Evolutionary conservation across 2,797 vertebrate genomes (phyloP).

Genomic region (Poliocrania exsul): DNA sequence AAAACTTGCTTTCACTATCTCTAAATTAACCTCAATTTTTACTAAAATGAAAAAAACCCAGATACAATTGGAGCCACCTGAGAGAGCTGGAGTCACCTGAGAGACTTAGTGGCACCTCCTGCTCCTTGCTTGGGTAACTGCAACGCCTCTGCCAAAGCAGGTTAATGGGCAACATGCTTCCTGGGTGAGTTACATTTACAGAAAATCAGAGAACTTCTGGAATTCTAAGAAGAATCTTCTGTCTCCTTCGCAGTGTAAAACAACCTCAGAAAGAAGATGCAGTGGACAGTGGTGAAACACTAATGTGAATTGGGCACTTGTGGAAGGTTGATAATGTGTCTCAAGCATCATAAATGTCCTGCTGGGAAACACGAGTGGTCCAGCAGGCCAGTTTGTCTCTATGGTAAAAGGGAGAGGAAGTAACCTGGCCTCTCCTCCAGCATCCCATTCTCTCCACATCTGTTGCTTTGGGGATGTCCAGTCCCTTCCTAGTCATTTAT

Average conservation of each 20-base stretch:
- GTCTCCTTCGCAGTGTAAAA: not conserved
- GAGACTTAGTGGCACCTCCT: not conserved
- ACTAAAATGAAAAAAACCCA: not conserved
- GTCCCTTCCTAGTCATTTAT: not conserved
- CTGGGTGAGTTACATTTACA: not conserved
- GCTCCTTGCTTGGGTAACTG: not conserved
- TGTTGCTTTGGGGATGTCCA: not conserved
- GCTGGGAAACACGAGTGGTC: not conserved
- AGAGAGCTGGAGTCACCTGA: not conserved
- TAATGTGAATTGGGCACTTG: rapidly evolving
- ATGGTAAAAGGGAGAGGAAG: not conserved
- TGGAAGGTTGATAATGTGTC: not conserved
- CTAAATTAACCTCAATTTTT: not conserved
- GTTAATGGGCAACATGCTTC: not conserved
- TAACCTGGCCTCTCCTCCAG: not conserved
- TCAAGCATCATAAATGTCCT: not conserved
- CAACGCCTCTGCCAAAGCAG: not conserved
- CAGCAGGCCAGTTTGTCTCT: not conserved
- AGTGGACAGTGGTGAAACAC: not conserved
- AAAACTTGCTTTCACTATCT: not conserved
- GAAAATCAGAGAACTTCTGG: not conserved
- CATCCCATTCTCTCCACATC: not conserved
- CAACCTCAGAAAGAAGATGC: not conserved
- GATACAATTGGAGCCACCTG: not conserved
- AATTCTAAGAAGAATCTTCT: not conserved